Evolutionary conservation across 2,113 vertebrate genomes (phyloP), one percentile per base, ranked within the genome.

Genomic region (Sprattus sprattus): DNA sequence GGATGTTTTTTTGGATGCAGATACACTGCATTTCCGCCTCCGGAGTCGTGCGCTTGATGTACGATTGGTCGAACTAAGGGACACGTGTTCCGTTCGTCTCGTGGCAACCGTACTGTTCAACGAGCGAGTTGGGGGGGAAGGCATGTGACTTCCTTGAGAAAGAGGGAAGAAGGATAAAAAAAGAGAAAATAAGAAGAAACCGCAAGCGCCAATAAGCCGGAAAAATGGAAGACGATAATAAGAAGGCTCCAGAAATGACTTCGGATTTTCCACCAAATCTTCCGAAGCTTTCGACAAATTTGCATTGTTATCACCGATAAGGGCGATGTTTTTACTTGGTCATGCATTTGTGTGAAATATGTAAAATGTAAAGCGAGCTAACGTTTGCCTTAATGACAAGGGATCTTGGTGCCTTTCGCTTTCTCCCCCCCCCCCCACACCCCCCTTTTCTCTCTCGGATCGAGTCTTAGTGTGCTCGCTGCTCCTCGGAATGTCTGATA

Each of bases 241-340:
- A 85, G 85, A 25, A 28, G 45, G 49, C 91, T 91, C 86, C 89
- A 92, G 90, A 91, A 90, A 86, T 84, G 84, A 93, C 91, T 92
- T 92, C 91, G 93, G 93, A 92, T 95, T 95, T 93, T 90, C 18
- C 91, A 91, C 93, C 89, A 89, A 93, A 95, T 94, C 93, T 94
- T 91, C 92, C 86, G 57, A 71, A 87, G 91, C 91, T 93, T 84
- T 91, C 90, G 92, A 94, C 91, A 92, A 92, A 93, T 92, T 93
- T 90, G 92, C 93, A 94, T 95, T 95, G 94, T 95, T 95, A 95
- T 95, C 93, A 20, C 86, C 90, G 93, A 94, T 95, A 95, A 93
- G 92, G 91, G 80, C 54, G 93, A 95, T 95, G 94, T 95, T 94
- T 94, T 92, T 90, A 93, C 92, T 92, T 91, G 88, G 91, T 92